Conservation (phyloP, 1,140 invertebrate genomes). For the Diplogasteroides magnus region DNA sequence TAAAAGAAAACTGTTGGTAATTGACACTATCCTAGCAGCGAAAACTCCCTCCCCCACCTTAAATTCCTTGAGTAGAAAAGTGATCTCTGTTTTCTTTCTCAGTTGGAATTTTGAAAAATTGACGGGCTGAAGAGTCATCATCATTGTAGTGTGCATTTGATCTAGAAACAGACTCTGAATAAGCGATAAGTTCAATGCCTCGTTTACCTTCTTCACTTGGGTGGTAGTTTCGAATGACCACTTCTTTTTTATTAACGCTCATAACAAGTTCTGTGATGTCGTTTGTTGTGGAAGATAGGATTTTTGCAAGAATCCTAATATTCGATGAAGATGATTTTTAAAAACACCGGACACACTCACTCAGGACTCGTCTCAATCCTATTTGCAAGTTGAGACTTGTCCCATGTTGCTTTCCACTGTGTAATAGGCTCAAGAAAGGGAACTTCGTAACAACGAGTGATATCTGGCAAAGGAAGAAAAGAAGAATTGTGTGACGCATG, state of each 20-base stretch:
- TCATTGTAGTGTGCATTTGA: background rate
- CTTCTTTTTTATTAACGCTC: background rate
- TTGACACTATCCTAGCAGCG: too few relatives aligned
- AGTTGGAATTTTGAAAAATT: background rate
- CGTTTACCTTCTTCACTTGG: background rate
- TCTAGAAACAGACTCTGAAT: background rate
- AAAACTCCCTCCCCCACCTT: too few relatives aligned
- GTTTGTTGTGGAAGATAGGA: background rate
- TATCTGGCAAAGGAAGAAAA: background rate
- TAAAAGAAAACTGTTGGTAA: background rate
- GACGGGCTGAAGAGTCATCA: background rate
- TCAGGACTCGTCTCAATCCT: background rate
- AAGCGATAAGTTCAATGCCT: too few relatives aligned
- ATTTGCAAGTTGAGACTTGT: conserved; percentile 3
- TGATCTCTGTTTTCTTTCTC: background rate
- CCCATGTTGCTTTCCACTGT: background rate
- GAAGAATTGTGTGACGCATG: background rate
- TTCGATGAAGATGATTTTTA: conserved; percentile 2
- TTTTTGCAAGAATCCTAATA: background rate
- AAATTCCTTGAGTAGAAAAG: background rate
- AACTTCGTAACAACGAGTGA: conserved; percentile 1
- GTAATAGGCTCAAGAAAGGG: background rate
- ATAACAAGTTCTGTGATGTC: background rate
- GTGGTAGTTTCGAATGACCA: background rate
- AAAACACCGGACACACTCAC: background rate